Conservation (phyloP, 2,888 invertebrate genomes). For the Palloptera scutellata region DNA sequence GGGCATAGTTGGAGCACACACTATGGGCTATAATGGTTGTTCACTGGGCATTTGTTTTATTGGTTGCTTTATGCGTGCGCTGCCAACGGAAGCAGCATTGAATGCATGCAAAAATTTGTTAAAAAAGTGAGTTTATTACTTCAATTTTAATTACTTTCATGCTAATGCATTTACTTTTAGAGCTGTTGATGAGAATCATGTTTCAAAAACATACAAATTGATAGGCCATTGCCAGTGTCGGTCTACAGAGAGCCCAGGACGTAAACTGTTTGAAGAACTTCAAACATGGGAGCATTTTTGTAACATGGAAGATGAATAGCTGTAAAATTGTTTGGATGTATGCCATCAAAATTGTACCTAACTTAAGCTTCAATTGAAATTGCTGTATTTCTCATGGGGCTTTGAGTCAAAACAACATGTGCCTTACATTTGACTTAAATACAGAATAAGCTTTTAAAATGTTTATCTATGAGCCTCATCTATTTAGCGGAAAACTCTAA, state of each 20-base stretch:
- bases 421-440: no score
- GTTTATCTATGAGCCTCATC: no score
- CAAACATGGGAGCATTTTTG: slow-evolving; percentile 67
- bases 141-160: not conserved
- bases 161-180: slow-evolving; percentile 38
- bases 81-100: slow-evolving; percentile 63
- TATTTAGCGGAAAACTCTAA: no score
- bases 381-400: no score
- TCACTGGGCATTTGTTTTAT: slow-evolving; percentile 67
- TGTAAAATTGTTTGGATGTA: no score
- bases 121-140: slow-evolving; percentile 39
- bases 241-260: slow-evolving; percentile 67
- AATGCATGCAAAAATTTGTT: slow-evolving; percentile 65
- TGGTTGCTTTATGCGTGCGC: slow-evolving; percentile 66
- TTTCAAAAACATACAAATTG: slow-evolving; percentile 65
- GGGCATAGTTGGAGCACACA: slow-evolving; percentile 67
- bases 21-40: slow-evolving; percentile 66
- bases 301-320: slow-evolving; percentile 45
- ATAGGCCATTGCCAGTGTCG: slow-evolving; percentile 67
- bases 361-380: no score
- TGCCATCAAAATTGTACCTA: no score
- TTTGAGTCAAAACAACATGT: no score
- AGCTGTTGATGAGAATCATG: slow-evolving; percentile 65
- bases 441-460: no score
- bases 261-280: slow-evolving; percentile 65